Evolutionary conservation across 2,888 invertebrate species (phyloP), one percentile per base, ranked within the genome.

Genomic region (Yponomeuta evonymella): DNA sequence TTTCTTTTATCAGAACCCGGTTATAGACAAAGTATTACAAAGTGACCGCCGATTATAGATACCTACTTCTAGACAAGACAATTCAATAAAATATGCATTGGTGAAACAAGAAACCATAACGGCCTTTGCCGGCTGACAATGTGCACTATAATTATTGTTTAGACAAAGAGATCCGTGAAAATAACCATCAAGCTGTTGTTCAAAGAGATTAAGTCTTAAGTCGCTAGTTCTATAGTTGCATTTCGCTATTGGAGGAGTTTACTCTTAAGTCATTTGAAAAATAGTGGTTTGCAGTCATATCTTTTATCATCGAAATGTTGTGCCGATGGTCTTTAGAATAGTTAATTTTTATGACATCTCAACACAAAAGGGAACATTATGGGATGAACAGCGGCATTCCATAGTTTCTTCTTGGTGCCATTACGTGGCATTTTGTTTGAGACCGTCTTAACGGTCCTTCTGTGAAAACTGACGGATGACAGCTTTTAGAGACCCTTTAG

Each of bases 81-180:
- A 58, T 51, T 51, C 51, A 15, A 58, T 58, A 88, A 89, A 88
- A 85, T 85, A 80, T 78, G 79, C 81, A 84, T 89, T 86, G 87
- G 90, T 87, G 86, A 88, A 85, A 88, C 86, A 88, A 90, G 87
- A 82, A 86, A 89, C 86, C 86, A 83, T 90, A 89, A 91, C 89
- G 90, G 51, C 15, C 15, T 90, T 88, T 85, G 81, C 81, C 87
- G 11, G 43, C 51, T 68, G 29, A 90, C 90, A 90, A 90, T 90
- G 85, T 88, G 81, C 78, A 78, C 80, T 83, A 86, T 91, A 90
- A 91, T 58, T 58, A 58, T 91, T 91, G 91, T 91, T 91, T 90
- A 91, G 88, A 90, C 90, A 91, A 91, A 85, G 79, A 82, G 10
- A 11, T 48, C 67, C 75, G 73, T 80, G 78, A 77, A 71, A 76